Evolutionary conservation across 1,140 invertebrate species (phyloP), one percentile per base, ranked within the genome.

Genomic region (Trachelipus rathkii): DNA sequence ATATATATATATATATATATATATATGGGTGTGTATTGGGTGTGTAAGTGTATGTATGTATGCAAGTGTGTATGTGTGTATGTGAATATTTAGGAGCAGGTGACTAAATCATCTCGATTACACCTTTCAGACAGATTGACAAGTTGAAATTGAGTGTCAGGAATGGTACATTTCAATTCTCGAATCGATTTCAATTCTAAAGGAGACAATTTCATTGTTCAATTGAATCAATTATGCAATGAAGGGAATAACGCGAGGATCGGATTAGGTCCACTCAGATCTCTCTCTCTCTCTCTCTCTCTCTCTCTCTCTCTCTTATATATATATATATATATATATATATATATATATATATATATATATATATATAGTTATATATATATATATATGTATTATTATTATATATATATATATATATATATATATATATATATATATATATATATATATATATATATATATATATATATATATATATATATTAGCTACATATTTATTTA

Each of bases 1-100:
- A 70, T 70, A 70, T 70, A 33, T 70, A 33, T 70, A 33, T 70
- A 33, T 44, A 33, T 60, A 44, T 74, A 68, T 75, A 75, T 72
- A 72, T 11, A 75, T 44, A 76, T 43, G 23, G 15, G 24, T 70
- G 10, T 15, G 50, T 60, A 19, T 19, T 50, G 46, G 46, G 46
- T 10, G 46, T 50, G 9, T 50, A 15, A 50, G 15, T 9, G 15
- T 9, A 10, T 50, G 46, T 50, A 15, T 9, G 46, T 50, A 10
- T 15, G 46, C 46, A 50, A 15, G 50, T 60, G 50, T 60, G 50
- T 60, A 19, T 60, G 50, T 1, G 50, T 60, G 50, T 3, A 19
- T 60, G 50, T 60, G 50, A 4, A 60, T 19, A 60, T 13, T 15
- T 13, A 19, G 19, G 50, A 60, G 50, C 11, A 60, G 50, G 19